These are phyloP conservation scores for Trematomus bernacchii DNA, from an alignment of 2,797 vertebrate species.

Conservation along the genomic window DNA sequence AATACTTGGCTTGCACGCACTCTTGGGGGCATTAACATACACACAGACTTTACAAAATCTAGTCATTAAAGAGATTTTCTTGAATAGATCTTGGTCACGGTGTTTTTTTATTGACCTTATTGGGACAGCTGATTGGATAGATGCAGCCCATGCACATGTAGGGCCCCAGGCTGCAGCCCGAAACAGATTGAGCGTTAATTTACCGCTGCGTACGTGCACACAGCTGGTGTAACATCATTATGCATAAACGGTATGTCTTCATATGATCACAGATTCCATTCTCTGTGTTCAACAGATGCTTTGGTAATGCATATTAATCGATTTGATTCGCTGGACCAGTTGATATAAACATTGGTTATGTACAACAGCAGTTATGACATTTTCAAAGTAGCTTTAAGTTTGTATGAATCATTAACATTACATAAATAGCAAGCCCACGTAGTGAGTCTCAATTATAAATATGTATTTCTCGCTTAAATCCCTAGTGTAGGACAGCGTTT, in stretches of 20 bases:
- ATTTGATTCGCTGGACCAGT: constrained; percentile 26
- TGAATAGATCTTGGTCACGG: neutral
- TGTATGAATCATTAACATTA: constrained; percentile 35
- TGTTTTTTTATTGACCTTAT: too few species aligned
- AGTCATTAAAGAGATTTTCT: neutral
- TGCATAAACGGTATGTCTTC: constrained; percentile 15
- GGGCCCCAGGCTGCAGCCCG: too few species aligned
- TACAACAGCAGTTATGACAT: constrained; percentile 34
- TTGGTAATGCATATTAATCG: constrained; percentile 41
- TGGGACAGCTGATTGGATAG: too few species aligned
- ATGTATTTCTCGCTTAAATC: constrained; percentile 29
- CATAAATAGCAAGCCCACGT: constrained; percentile 23
- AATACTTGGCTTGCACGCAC: neutral
- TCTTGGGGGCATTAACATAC: neutral
- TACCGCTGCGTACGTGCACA: neutral
- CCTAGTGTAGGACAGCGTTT: constrained; percentile 20
- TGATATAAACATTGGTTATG: constrained; percentile 30
- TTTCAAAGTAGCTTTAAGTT: constrained; percentile 39
- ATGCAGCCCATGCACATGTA: too few species aligned
- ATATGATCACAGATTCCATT: constrained; percentile 15
- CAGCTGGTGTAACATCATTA: constrained; percentile 15
- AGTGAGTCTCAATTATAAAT: constrained; percentile 11
- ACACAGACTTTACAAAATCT: neutral
- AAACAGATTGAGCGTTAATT: neutral
- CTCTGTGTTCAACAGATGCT: constrained; percentile 27